These are phyloP conservation scores for Drosophila auraria DNA, from an alignment of 1,140 invertebrate genomes.

Conservation along the genomic window DNA sequence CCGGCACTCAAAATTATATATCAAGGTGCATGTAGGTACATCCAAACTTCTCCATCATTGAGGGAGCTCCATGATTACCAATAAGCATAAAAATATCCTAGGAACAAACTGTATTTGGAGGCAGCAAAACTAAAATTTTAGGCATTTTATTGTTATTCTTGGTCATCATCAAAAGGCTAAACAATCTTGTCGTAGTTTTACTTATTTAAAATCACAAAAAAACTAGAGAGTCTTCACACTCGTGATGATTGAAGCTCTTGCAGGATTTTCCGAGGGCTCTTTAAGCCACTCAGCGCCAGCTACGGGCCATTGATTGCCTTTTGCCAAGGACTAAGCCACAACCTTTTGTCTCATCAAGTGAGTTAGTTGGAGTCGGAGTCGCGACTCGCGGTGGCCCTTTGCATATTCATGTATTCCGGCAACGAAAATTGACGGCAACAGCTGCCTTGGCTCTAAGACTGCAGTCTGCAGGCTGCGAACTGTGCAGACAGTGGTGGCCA, in stretches of 20 bases:
- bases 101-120: neutral
- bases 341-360: conserved; percentile 55
- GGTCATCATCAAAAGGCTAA: neutral
- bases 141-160: too few species aligned
- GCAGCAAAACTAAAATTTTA: too few species aligned
- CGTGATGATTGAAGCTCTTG: neutral
- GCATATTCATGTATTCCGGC: conserved; percentile 47
- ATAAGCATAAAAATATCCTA: conserved; percentile 5
- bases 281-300: conserved; percentile 31
- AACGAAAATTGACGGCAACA: conserved; percentile 53
- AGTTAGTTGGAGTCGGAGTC: conserved; percentile 54
- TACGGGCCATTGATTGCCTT: conserved; percentile 47
- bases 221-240: neutral
- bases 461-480: neutral
- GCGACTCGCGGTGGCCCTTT: conserved; percentile 38
- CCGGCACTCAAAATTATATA: conserved; percentile 21
- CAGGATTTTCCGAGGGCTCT: conserved; percentile 4
- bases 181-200: neutral
- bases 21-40: conserved; percentile 17
- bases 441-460: conserved; percentile 46
- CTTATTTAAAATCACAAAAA: neutral
- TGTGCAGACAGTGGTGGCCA: conserved; percentile 34
- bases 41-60: conserved; percentile 34
- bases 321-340: conserved; percentile 33
- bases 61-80: conserved; percentile 16